These are phyloP conservation scores for Chamaea fasciata DNA, from an alignment of 2,113 vertebrate genomes.

Conservation along the genomic window DNA sequence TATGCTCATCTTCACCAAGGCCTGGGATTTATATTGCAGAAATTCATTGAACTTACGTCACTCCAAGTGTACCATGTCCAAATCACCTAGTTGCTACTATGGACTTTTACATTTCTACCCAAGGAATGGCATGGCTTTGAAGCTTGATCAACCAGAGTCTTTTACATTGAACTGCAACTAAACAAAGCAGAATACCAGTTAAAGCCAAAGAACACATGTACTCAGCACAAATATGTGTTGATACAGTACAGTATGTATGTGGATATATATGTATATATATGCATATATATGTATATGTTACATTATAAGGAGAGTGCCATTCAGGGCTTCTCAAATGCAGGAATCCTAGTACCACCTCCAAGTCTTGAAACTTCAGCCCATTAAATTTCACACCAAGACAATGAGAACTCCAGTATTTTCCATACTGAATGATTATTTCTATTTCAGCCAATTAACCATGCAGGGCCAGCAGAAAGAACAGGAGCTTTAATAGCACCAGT, in stretches of 20 bases:
- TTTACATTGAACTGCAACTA: slow-evolving; percentile 30
- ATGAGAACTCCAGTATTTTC: background rate
- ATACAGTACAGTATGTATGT: slow-evolving; percentile 25
- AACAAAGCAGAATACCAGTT: slow-evolving; percentile 54
- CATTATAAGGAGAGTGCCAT: background rate
- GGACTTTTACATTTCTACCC: background rate
- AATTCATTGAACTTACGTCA: background rate
- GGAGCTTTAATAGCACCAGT: background rate
- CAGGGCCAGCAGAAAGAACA: background rate
- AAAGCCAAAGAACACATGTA: slow-evolving; percentile 46
- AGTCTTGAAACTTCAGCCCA: background rate
- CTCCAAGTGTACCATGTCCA: background rate
- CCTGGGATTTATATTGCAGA: background rate
- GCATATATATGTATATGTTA: slow-evolving; percentile 39
- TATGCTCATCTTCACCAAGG: slow-evolving; percentile 20
- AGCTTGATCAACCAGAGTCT: slow-evolving; percentile 42
- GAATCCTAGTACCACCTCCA: background rate
- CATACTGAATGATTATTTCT: background rate
- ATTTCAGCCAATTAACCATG: background rate
- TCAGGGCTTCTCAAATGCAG: slow-evolving; percentile 3
- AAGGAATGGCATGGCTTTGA: slow-evolving; percentile 1
- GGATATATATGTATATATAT: background rate
- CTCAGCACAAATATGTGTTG: slow-evolving; percentile 42
- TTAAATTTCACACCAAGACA: background rate
- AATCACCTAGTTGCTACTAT: background rate